Evolutionary conservation across 2,888 invertebrate species (phyloP).

Genomic region (Troides oblongomaculatus): DNA sequence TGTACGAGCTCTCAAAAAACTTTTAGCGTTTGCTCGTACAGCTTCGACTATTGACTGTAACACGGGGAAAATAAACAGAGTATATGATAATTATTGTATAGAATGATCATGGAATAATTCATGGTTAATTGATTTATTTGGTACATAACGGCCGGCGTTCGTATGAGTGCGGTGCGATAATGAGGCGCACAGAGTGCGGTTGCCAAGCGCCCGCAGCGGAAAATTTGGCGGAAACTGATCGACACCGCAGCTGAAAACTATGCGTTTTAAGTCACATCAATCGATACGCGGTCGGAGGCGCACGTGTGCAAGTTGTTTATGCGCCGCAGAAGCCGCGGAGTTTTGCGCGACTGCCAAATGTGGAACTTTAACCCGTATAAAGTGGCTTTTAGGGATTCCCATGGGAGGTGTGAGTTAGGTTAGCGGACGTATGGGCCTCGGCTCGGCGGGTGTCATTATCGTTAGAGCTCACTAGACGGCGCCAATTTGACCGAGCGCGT

Average conservation of each 20-base stretch:
- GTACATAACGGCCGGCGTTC: conserved; percentile 13
- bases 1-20: conserved; percentile 75
- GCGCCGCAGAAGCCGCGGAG: conserved; percentile 72
- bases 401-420: conserved; percentile 67
- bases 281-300: conserved; percentile 69
- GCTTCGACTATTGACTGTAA: conserved; percentile 54
- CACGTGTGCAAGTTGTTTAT: conserved; percentile 75
- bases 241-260: conserved; percentile 68
- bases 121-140: conserved; percentile 26
- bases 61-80: conserved; percentile 6
- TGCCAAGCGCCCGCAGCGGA: conserved; percentile 70
- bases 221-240: conserved; percentile 71
- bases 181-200: conserved; percentile 49
- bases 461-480: conserved; percentile 67
- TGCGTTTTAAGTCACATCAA: conserved; percentile 75
- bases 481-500: conserved; percentile 66
- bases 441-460: conserved; percentile 68
- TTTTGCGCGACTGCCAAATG: conserved; percentile 74
- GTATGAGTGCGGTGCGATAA: conserved; percentile 30
- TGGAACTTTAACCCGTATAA: conserved; percentile 56
- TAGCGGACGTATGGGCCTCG: conserved; percentile 61
- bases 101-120: conserved; percentile 20
- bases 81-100: conserved; percentile 7
- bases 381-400: conserved; percentile 70
- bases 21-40: conserved; percentile 70